A percentile compares a stretch with the other conserved stretches of the same genome.
These are phyloP conservation scores for Cheilinus undulatus DNA, from an alignment of 2,113 vertebrate genomes.

Conservation along the genomic window DNA sequence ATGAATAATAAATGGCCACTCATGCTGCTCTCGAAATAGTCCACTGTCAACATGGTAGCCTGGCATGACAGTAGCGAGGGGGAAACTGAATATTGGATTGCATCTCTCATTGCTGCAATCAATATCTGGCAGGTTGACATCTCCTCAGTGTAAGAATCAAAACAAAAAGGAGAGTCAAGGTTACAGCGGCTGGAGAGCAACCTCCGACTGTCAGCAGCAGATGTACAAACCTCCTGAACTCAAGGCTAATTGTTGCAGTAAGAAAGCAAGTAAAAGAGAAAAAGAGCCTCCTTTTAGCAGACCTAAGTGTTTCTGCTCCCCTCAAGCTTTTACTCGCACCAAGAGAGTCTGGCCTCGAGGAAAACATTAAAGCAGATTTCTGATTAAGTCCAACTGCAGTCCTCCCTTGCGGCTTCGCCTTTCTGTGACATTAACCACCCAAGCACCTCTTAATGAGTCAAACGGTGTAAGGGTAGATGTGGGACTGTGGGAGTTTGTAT, in stretches of 20 bases:
- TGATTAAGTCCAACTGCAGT: conserved; percentile 18
- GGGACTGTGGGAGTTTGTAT: conserved; percentile 1
- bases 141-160: conserved; percentile 28
- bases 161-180: conserved; percentile 52
- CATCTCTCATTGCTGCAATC: conserved; percentile 55
- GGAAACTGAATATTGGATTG: conserved; percentile 50
- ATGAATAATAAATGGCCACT: conserved; percentile 71
- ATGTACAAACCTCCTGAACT: not conserved
- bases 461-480: conserved; percentile 4
- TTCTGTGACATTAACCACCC: conserved; percentile 37
- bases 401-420: conserved; percentile 18
- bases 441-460: conserved; percentile 17
- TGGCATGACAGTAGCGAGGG: conserved; percentile 38
- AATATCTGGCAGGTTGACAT: conserved; percentile 52
- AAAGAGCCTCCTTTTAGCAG: conserved; percentile 3
- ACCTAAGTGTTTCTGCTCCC: not conserved
- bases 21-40: conserved; percentile 69
- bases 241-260: no score
- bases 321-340: conserved; percentile 3
- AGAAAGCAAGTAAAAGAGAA: not conserved
- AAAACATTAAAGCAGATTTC: conserved; percentile 41
- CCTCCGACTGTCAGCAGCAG: not conserved
- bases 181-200: conserved; percentile 9
- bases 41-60: conserved; percentile 39
- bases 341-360: conserved; percentile 26